A percentile compares a stretch with the other conserved stretches of the same genome.
Conservation (phyloP, 1,140 invertebrate genomes). For the Papilio polyxenes region DNA sequence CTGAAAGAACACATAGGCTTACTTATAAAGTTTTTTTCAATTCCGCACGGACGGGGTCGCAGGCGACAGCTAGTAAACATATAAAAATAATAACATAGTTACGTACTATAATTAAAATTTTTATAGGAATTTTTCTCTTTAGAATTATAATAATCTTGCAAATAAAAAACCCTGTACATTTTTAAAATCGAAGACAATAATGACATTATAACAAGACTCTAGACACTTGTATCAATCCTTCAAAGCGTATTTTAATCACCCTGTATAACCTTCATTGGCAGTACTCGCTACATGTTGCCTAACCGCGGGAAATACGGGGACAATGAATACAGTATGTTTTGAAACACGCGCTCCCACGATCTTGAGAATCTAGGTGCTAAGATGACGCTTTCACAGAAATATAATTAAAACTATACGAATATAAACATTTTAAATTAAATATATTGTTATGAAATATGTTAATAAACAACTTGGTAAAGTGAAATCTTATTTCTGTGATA, state of each 20-base stretch:
- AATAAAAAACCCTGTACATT: background rate
- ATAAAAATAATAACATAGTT: too few relatives aligned
- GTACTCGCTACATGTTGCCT: slow-evolving; percentile 43
- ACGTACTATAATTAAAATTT: too few relatives aligned
- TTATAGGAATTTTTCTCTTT: too few relatives aligned
- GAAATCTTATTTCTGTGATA: background rate
- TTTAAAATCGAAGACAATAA: background rate
- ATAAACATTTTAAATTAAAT: background rate
- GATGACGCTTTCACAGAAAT: slow-evolving; percentile 46
- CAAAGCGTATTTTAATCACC: slow-evolving; percentile 18
- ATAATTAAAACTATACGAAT: background rate
- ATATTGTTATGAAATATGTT: background rate
- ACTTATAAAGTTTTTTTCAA: too few relatives aligned
- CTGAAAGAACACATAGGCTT: too few relatives aligned
- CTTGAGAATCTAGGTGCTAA: slow-evolving; percentile 46
- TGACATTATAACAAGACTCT: background rate
- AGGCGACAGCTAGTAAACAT: too few relatives aligned
- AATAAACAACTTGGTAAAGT: background rate
- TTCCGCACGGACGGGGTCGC: too few relatives aligned
- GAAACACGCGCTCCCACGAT: slow-evolving; percentile 55
- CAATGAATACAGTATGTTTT: slow-evolving; percentile 58
- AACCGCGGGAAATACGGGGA: slow-evolving; percentile 55
- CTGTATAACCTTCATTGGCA: slow-evolving; percentile 4
- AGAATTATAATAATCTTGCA: too few relatives aligned
- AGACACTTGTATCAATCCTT: background rate